A percentile compares a stretch with the other conserved stretches of the same genome.
Evolutionary conservation across 2,113 vertebrate genomes (phyloP).

Genomic region (Elachura formosa): DNA sequence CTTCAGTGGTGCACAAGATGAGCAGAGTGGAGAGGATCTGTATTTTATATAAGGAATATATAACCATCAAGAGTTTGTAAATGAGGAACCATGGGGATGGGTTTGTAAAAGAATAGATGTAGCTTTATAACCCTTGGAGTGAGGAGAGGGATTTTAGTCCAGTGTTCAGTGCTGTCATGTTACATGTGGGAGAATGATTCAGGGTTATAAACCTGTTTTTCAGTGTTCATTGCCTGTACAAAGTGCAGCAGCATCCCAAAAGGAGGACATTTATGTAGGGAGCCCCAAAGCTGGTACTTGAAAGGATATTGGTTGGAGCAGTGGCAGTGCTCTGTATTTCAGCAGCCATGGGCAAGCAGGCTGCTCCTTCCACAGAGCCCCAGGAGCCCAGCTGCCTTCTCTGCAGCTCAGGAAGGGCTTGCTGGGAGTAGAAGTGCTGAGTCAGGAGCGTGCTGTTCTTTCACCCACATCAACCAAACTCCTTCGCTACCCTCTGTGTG

Average conservation of each 20-base stretch:
- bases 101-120: background rate
- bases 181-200: background rate
- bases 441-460: background rate
- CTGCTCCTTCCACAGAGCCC: background rate
- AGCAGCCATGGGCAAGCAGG: background rate
- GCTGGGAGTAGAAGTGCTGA: background rate
- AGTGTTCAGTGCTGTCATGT: background rate
- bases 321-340: background rate
- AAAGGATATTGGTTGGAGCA: background rate
- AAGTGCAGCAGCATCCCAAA: background rate
- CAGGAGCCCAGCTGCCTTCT: background rate
- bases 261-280: background rate
- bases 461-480: accelerated
- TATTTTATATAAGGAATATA: background rate
- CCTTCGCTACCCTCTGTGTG: accelerated
- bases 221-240: background rate
- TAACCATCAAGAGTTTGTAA: background rate
- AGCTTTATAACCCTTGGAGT: background rate
- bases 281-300: background rate
- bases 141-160: background rate
- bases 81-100: background rate
- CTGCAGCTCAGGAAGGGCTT: accelerated
- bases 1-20: background rate
- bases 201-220: background rate
- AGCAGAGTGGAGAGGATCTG: background rate